phyloP scores from a whole-genome alignment of 2,888 invertebrate genomes.

The Nymphalis c-album region DNA sequence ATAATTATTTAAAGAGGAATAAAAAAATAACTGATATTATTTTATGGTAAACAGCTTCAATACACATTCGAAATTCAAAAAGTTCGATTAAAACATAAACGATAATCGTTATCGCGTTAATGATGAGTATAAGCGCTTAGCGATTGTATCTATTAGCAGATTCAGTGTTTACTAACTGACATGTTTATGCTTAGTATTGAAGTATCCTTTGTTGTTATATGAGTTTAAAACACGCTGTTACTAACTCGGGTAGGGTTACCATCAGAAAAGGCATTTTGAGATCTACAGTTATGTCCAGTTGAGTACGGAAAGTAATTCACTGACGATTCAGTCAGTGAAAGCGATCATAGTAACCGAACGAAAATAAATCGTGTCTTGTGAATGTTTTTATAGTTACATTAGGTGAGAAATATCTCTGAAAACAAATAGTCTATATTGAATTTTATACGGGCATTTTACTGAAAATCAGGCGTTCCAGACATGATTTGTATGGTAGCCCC shows the following conservation, averaged over 20 bases:
- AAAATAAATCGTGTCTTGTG: neutral
- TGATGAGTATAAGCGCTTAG: neutral
- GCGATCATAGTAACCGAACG: neutral
- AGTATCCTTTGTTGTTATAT: conserved; percentile 24
- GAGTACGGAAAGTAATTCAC: neutral
- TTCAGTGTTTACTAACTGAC: conserved; percentile 16
- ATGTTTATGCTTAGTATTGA: conserved; percentile 19
- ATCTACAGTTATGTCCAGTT: neutral
- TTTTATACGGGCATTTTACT: no score
- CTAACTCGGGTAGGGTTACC: neutral
- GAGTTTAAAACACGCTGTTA: neutral
- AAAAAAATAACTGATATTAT: no score
- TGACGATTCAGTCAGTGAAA: neutral
- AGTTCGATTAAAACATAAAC: no score
- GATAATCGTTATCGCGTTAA: no score
- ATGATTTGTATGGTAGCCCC: no score
- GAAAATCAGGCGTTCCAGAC: no score
- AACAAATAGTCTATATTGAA: no score
- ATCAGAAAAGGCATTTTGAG: no score
- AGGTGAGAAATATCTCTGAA: no score
- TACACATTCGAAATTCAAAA: no score
- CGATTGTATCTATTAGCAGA: conserved; percentile 6
- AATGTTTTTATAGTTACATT: neutral
- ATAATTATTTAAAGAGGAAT: no score
- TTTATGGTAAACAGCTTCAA: no score